Evolutionary conservation across 2,888 invertebrate genomes (phyloP), one percentile per base, ranked within the genome.

Genomic region (Antheraea assamensis): DNA sequence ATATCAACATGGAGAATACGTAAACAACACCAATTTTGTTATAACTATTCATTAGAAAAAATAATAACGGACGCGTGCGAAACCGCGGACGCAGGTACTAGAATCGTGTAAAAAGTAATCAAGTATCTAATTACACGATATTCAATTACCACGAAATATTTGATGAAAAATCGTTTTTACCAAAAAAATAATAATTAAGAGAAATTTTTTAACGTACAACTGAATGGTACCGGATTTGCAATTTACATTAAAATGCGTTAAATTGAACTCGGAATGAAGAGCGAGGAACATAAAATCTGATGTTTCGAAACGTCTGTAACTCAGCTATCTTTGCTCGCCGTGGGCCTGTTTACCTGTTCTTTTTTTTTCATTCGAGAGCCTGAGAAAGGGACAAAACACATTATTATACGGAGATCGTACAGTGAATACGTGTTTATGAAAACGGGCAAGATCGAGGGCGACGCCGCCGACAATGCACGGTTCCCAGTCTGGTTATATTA

Each of bases 401-500:
- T 58, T 58, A 58, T 58, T 58, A 58, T n/a, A 58, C 81, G 81
- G 85, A 84, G 77, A 78, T 89, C 80, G 88, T 58, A 35, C 71
- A 73, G 49, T 49, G 31, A 71, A 74, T 71, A 66, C 66, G 71
- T 74, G 71, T 52, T n/a, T 58, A 87, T 83, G 84, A 86, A 89
- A 89, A 88, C 92, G 88, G 87, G 90, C 87, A 88, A 87, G 92
- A 89, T 88, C 87, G 90, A 88, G 92, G 91, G 90, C 92, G 92
- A 92, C 90, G 92, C 87, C 87, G 89, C 92, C 87, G 88, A 91
- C 93, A 94, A 93, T 93, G 93, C 94, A 93, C 88, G 90, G 89
- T 87, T 87, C 87, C 88, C 88, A 90, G 90, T 92, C 94, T 93
- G 92, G 94, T 94, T 94, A 90, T 94, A 85, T 87, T 87, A 93